Conservation (phyloP, 2,888 invertebrate species). For the Anarsia innoxiella region DNA sequence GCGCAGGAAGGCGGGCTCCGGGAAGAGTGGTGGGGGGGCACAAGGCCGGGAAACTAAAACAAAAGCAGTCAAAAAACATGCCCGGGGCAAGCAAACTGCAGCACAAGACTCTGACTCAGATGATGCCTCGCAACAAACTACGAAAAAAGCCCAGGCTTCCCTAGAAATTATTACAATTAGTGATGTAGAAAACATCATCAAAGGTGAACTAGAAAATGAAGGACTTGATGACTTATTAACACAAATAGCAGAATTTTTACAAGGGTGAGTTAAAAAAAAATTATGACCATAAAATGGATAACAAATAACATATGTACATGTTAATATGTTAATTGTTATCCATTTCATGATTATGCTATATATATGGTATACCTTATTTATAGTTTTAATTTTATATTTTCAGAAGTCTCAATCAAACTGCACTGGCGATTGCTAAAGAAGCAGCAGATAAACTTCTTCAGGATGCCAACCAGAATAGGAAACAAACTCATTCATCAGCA, state of each 20-base stretch:
- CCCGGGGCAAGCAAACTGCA: conserved; percentile 72
- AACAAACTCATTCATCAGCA: conserved; percentile 86
- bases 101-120: conserved; percentile 81
- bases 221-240: conserved; percentile 82
- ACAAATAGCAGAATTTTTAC: conserved; percentile 80
- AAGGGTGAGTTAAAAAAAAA: too few relatives aligned
- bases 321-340: background rate
- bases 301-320: too few relatives aligned
- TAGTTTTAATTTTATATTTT: too few relatives aligned
- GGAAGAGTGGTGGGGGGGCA: conserved; percentile 93
- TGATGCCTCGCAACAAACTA: conserved; percentile 61
- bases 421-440: conserved; percentile 80
- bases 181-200: conserved; percentile 81
- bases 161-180: conserved; percentile 79
- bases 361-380: too few relatives aligned
- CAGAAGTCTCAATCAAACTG: conserved; percentile 80
- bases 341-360: too few relatives aligned
- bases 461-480: conserved; percentile 79
- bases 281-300: background rate
- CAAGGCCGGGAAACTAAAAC: conserved; percentile 97
- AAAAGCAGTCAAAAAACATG: conserved; percentile 91
- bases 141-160: conserved; percentile 48
- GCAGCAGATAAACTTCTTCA: conserved; percentile 84
- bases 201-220: conserved; percentile 78
- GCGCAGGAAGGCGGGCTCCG: conserved; percentile 88